phyloP scores from a whole-genome alignment of 1,140 invertebrate species.

The Venustaconcha ellipsiformis region DNA sequence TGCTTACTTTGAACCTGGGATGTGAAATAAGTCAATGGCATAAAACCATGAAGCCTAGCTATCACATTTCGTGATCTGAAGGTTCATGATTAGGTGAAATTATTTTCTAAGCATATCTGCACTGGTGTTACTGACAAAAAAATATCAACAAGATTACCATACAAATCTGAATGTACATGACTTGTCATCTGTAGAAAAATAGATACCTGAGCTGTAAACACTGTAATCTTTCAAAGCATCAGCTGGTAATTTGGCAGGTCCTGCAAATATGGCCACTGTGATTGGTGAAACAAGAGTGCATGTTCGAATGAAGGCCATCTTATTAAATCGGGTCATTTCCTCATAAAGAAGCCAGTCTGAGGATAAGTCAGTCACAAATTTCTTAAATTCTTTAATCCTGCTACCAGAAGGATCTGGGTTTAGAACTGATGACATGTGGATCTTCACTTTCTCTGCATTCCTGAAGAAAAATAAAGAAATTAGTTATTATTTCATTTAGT shows the following conservation, averaged over 20 bases:
- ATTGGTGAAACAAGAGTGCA: constrained; percentile 84
- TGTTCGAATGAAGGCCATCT: constrained; percentile 74
- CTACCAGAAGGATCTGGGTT: constrained; percentile 58
- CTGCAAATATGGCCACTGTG: constrained; percentile 83
- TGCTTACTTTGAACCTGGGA: too few species aligned
- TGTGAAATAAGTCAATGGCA: too few species aligned
- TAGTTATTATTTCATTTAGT: too few species aligned
- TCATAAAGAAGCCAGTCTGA: constrained; percentile 89
- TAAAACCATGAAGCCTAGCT: too few species aligned
- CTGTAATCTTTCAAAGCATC: constrained; percentile 72
- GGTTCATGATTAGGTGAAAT: too few species aligned
- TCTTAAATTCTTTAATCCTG: constrained; percentile 54
- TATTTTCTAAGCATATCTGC: too few species aligned
- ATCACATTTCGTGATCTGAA: too few species aligned
- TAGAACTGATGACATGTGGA: constrained; percentile 82
- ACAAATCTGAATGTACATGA: too few species aligned
- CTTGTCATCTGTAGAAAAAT: not conserved
- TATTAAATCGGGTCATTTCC: constrained; percentile 78
- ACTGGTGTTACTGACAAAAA: too few species aligned
- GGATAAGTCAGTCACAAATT: constrained; percentile 73
- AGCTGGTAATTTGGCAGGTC: constrained; percentile 77
- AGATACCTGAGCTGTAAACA: constrained; percentile 1
- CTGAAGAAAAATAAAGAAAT: constrained; percentile 65
- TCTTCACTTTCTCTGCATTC: constrained; percentile 80
- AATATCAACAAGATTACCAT: too few species aligned